Evolutionary conservation across 2,888 invertebrate species (phyloP), one percentile per base, ranked within the genome.

Genomic region (Tryphoninae sp.): DNA sequence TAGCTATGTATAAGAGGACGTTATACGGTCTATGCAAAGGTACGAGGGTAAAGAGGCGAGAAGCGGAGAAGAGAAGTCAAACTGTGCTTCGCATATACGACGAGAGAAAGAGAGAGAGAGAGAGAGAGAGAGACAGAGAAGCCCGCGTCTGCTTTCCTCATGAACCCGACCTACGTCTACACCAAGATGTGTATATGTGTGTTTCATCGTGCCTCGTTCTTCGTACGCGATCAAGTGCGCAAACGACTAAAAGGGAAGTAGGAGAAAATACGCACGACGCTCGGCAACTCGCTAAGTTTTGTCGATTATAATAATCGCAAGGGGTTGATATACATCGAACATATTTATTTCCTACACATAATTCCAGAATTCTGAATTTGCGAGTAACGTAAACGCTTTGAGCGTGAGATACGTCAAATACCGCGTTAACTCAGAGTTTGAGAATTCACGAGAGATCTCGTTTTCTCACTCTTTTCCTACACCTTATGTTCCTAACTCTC

Each of bases 261-360:
- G 16, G 42, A 53, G 16, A 69, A 55, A 55, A 55, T 16, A 19
- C 6, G 55, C 8, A 33, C 16, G 23, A 51, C 16, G 33, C 53
- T 22, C 33, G 40, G 58, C 42, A 53, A 68, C 23, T 68, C n/a
- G 40, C 53, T 53, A 16, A 26, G 33, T 85, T 88, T 88, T 90
- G 90, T 91, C 90, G 90, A 90, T 90, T 90, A 87, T 87, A 90
- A 90, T 89, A 88, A 89, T 90, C 89, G 87, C 19, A 22, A 2
- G 22, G 49, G 16, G 19, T 33, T 16, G 6, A 19, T 55, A 55
- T 55, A 19, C 8, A 13, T 45, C 9, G 9, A 13, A 9, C 3
- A 9, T 45, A 45, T 45, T 13, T 45, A 45, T 45, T 13, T 49
- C 13, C 49, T 16, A 53, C 19, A 16, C 8, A 53, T 53, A 6